These are phyloP conservation scores for Caretta caretta DNA, from an alignment of 2,113 vertebrate genomes.

Conservation along the genomic window DNA sequence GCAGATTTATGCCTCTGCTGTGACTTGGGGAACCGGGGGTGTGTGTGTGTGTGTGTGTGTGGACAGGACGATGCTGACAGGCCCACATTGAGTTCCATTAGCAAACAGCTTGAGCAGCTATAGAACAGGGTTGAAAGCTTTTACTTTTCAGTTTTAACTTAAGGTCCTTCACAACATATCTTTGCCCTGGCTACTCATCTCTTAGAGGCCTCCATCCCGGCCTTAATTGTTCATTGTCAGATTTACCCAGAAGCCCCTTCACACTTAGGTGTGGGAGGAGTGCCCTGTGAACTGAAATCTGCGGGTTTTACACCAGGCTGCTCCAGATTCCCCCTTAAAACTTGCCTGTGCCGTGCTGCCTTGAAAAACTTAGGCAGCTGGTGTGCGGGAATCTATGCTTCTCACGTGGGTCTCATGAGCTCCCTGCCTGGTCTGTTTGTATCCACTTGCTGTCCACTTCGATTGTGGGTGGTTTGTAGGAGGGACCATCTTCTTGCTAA, in stretches of 20 bases:
- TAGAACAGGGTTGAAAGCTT: not conserved
- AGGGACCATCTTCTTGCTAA: not conserved
- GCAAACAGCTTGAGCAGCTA: not conserved
- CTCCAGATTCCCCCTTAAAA: rapidly evolving
- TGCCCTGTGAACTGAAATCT: rapidly evolving
- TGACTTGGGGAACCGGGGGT: slow-evolving; percentile 1
- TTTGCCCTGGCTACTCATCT: slow-evolving; percentile 35
- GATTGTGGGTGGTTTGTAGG: not conserved
- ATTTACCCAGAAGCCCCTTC: not conserved
- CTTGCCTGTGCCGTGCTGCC: not conserved
- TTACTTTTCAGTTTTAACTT: slow-evolving; percentile 22
- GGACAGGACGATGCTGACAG: slow-evolving; percentile 18
- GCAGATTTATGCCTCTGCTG: not conserved
- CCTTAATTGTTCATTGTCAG: not conserved
- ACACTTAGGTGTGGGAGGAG: not conserved
- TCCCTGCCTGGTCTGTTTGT: not conserved
- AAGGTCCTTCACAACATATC: slow-evolving; percentile 3
- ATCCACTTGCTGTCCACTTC: rapidly evolving
- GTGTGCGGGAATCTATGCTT: not conserved
- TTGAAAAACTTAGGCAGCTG: too few relatives aligned
- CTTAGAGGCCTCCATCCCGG: not conserved
- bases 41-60: too few relatives aligned
- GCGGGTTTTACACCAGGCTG: not conserved
- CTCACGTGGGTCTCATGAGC: not conserved
- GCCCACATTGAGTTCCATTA: not conserved